Evolutionary conservation across 1,140 invertebrate genomes (phyloP).

Genomic region (Zaprionus taronus): DNA sequence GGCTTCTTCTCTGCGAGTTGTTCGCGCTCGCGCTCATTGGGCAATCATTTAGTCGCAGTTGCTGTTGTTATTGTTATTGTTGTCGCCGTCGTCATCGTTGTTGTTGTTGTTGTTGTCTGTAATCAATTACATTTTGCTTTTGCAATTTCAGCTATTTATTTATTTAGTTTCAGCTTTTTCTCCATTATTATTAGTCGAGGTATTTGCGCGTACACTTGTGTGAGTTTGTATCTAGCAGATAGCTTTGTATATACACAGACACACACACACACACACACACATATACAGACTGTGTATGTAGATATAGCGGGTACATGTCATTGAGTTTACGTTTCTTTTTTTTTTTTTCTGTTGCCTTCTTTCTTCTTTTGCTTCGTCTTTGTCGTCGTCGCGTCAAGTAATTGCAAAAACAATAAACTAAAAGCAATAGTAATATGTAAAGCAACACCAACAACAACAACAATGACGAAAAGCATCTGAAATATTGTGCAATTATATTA

Average conservation of each 20-base stretch:
- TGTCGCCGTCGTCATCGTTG: background rate
- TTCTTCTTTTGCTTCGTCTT: constrained; percentile 61
- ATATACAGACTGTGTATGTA: constrained; percentile 20
- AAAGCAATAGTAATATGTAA: constrained; percentile 78
- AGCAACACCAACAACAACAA: constrained; percentile 36
- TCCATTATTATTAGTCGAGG: constrained; percentile 75
- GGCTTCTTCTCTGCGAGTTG: constrained; percentile 44
- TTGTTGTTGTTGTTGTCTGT: constrained; percentile 63
- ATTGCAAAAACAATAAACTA: constrained; percentile 83
- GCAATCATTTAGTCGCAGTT: constrained; percentile 70
- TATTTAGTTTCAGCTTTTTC: constrained; percentile 79
- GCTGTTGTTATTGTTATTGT: constrained; percentile 18
- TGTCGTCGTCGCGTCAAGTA: constrained; percentile 52
- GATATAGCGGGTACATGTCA: constrained; percentile 54
- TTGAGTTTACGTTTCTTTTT: constrained; percentile 64
- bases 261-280: background rate
- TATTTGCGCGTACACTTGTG: constrained; percentile 37
- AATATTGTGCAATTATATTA: constrained; percentile 77
- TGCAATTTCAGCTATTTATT: constrained; percentile 82
- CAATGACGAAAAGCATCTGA: constrained; percentile 30
- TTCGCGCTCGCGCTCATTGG: constrained; percentile 68
- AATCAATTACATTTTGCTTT: constrained; percentile 81
- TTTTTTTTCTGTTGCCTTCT: constrained; percentile 23
- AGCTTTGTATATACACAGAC: constrained; percentile 38
- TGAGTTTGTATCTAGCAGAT: constrained; percentile 71